Conservation (phyloP, 2,113 vertebrate genomes). For the Colius striatus region DNA sequence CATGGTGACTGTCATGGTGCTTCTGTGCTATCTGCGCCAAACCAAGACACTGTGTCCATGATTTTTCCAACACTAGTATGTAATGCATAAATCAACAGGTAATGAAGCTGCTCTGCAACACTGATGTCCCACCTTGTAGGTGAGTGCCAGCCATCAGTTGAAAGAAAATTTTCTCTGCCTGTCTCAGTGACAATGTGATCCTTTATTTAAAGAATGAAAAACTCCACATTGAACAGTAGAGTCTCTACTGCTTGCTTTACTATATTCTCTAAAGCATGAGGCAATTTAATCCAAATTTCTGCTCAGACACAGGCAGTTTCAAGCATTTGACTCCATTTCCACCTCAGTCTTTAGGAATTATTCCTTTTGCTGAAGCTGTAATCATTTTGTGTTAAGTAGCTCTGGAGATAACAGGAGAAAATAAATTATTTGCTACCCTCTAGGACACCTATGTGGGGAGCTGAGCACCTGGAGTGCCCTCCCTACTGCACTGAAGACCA, state of each 20-base stretch:
- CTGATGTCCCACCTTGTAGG: accelerated
- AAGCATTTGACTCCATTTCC: background rate
- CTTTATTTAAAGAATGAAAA: background rate
- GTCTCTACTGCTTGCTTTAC: background rate
- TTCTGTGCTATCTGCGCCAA: too few relatives aligned
- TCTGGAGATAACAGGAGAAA: background rate
- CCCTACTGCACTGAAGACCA: background rate
- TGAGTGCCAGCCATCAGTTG: background rate
- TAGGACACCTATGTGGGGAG: background rate
- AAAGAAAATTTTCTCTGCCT: background rate
- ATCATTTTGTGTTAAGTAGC: background rate
- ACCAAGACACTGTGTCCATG: background rate
- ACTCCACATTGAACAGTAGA: background rate
- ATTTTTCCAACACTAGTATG: background rate
- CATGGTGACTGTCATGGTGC: too few relatives aligned
- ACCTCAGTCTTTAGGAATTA: background rate
- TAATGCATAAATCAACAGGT: background rate
- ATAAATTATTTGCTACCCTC: background rate
- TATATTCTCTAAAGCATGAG: background rate
- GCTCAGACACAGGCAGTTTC: background rate
- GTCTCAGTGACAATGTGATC: background rate
- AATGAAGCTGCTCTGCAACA: background rate
- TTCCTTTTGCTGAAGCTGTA: background rate
- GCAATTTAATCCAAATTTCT: background rate
- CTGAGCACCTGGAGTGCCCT: background rate